Evolutionary conservation across 37 sponge, comb jelly and placozoan species (phyloP), one percentile per base, ranked within the genome.

Genomic region (Amphimedon queenslandica): DNA sequence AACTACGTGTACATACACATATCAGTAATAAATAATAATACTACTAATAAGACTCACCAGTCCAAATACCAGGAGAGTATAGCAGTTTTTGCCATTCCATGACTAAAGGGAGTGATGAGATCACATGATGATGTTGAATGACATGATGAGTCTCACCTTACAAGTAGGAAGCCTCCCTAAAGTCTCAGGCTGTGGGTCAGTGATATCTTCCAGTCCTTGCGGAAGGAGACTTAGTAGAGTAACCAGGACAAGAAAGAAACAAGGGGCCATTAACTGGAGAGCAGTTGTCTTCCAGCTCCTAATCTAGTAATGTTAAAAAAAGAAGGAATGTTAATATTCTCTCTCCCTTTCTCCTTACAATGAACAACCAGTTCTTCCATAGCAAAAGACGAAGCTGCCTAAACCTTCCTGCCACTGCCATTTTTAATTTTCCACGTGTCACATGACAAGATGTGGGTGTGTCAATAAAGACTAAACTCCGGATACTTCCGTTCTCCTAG

Each of bases 361-460:
- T 90, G 53, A 90, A 90, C 8, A 90, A 79, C 91, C 91, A 90
- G 80, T 90, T 90, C 71, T 90, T 90, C 82, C 86, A 90, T 32
- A 90, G 37, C 37, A 90, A 68, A 1, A 85, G 73, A 11, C 73
- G 42, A 0, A 85, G 60, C 47, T 90, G 91, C 35, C 73, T 73
- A 3, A 68, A 80, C 10, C 79, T 81, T 21, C 87, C 82, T 28
- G 86, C 91, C n/a, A n/a, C n/a, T 13, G 82, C 91, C 91, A 90
- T 90, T 1, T 6, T 55, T 16, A 4, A 41, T n/a, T 39, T 29
- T 18, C 13, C 33, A 10, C 29, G 4, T 34, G 33, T 20, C 73
- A 34, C 74, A 23, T 33, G 34, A 40, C 23, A 36, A 29, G 58
- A 28, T 35, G 58, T 1, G 37, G 3, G 33, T 23, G 42, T 25